These are phyloP conservation scores for Poeciliopsis turneri DNA, from an alignment of 2,797 vertebrate species.

Conservation along the genomic window DNA sequence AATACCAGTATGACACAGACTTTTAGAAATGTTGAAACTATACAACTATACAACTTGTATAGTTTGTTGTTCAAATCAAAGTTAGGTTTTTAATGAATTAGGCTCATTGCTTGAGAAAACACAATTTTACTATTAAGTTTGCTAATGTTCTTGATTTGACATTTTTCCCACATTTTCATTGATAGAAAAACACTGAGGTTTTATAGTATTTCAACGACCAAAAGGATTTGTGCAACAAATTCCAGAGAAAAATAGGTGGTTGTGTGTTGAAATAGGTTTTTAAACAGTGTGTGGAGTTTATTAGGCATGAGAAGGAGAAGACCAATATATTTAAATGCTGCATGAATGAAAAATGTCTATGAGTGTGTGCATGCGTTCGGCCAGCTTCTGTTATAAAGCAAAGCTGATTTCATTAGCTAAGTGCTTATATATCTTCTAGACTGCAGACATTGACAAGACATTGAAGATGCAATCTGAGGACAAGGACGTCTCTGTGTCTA, in stretches of 20 bases:
- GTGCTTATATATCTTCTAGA: constrained; percentile 67
- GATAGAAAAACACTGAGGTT: neutral
- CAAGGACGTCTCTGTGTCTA: constrained; percentile 51
- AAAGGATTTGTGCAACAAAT: neutral
- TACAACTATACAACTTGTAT: neutral
- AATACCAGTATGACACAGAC: neutral
- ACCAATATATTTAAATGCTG: neutral
- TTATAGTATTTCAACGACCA: neutral
- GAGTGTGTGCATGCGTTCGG: neutral
- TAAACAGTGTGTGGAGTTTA: neutral
- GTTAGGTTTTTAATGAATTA: neutral
- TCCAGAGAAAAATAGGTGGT: neutral
- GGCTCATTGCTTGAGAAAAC: neutral
- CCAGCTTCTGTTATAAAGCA: constrained; percentile 27
- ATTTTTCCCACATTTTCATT: neutral
- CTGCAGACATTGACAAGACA: constrained; percentile 49
- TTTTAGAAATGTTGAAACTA: neutral
- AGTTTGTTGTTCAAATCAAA: neutral
- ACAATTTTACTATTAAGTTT: neutral
- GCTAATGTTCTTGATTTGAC: neutral
- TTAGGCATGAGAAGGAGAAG: neutral
- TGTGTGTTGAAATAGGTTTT: neutral
- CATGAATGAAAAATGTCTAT: neutral
- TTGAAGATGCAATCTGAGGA: constrained; percentile 36
- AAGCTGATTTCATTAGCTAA: constrained; percentile 71